phyloP scores from a whole-genome alignment of 2,113 vertebrate species.

The Halichoerus grypus region DNA sequence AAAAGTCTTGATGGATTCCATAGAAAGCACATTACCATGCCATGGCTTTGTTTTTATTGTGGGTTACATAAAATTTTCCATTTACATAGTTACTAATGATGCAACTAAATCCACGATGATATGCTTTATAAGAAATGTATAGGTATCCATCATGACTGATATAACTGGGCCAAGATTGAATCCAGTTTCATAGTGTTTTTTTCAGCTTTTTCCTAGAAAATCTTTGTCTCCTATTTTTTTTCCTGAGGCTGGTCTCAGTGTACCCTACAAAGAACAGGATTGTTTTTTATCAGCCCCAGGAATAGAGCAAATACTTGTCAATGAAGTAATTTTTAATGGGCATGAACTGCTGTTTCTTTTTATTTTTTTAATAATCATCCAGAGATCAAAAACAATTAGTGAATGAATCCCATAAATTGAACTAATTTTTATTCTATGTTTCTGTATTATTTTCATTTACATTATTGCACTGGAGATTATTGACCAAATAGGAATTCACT shows the following conservation, averaged over 20 bases:
- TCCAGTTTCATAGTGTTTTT: background rate
- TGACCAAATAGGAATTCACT: slow-evolving; percentile 29
- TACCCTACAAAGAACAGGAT: background rate
- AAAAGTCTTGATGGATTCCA: background rate
- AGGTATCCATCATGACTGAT: background rate
- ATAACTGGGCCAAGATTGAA: background rate
- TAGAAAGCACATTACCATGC: background rate
- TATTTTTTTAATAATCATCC: background rate
- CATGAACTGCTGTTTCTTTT: background rate
- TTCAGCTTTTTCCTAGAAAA: slow-evolving; percentile 14
- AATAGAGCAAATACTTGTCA: background rate
- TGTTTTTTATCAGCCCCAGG: background rate
- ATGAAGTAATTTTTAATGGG: background rate
- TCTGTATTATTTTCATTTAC: background rate
- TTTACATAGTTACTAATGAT: slow-evolving; percentile 43
- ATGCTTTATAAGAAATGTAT: background rate
- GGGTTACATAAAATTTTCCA: slow-evolving; percentile 43
- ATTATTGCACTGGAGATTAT: slow-evolving; percentile 3
- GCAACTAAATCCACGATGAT: slow-evolving; percentile 29
- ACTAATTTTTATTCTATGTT: slow-evolving; percentile 39
- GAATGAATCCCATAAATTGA: background rate
- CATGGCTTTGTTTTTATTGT: slow-evolving; percentile 53
- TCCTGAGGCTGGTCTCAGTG: background rate
- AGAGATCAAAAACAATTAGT: slow-evolving; percentile 29
- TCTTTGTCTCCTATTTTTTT: background rate